phyloP scores from a whole-genome alignment of 2,797 vertebrate genomes.

The Aselliscus stoliczkanus region DNA sequence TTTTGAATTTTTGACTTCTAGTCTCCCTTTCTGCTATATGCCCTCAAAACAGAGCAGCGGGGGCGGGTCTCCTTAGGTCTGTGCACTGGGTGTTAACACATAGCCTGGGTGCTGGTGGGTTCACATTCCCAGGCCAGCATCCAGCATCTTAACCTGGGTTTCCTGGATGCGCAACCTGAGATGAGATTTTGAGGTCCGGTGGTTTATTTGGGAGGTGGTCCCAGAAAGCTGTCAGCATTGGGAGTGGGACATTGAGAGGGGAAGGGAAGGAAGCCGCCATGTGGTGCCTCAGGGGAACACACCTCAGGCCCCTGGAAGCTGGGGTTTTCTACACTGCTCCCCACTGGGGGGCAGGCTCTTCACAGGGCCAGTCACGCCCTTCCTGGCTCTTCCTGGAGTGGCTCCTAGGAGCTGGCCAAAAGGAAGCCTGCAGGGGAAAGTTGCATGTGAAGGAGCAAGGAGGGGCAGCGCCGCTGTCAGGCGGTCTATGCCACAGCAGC shows the following conservation, averaged over 20 bases:
- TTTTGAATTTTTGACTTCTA: neutral
- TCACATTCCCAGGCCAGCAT: neutral
- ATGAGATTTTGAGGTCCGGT: neutral
- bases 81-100: neutral
- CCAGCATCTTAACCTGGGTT: neutral
- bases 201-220: neutral
- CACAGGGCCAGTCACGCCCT: neutral
- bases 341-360: neutral
- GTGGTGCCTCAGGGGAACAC: neutral
- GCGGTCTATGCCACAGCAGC: neutral
- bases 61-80: neutral
- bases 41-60: neutral
- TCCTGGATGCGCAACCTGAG: neutral
- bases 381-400: neutral
- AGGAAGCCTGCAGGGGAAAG: neutral
- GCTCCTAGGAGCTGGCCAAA: neutral
- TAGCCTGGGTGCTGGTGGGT: neutral
- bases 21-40: neutral
- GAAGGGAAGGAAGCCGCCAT: rapidly evolving
- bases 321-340: neutral
- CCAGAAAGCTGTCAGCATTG: neutral
- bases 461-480: neutral
- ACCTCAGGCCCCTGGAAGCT: neutral
- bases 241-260: neutral
- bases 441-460: rapidly evolving